Base-by-base conservation (phyloP, 2,888 invertebrate genomes). In the Drosophila histrio region DNA sequence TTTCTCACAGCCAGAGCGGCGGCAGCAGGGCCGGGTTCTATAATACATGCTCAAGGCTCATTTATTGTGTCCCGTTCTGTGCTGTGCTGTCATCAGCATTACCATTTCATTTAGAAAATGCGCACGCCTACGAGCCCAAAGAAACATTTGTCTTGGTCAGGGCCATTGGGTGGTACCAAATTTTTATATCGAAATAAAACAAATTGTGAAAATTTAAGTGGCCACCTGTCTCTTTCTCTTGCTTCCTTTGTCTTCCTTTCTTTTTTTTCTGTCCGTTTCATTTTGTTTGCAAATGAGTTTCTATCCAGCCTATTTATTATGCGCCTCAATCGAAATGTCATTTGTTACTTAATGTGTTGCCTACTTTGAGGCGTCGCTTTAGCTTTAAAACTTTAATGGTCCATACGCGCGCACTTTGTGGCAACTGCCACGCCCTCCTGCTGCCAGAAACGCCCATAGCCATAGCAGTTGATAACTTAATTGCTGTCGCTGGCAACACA, bases 191-290 rank as follows among this genome's bases (percentile, higher is more conserved):
- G 52, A 79, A 87, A 85, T 66, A 61, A 74, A 72, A 85, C 70
- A 87, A 87, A 82, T 82, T 85, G 86, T 79, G 53, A 24, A 78
- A 74, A 71, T 78, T 81, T 67, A 75, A 82, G 70, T 66, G 62
- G 36, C 57, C 43, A 47, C 22, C 8, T 11, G 36, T 47, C 41
- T 34, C 53, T 9, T 7, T 22, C 38, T 32, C 26, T 8, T 5
- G 2, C 17, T 30, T 11, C 24, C 6, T 22, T n/a, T 28, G 13
- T 22, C 7, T 34, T 15, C 19, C 22, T 43, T 13, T 15, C 19
- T 2, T 28, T n/a, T 15, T 13, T 19, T 11, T 7, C 9, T 19
- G 13, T 22, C 44, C 2, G 8, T 53, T 46, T 26, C 52, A 22
- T 47, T 75, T 50, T 41, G 34, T 63, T 80, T 54, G 85, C 73